Evolutionary conservation across 2,113 vertebrate species (phyloP).

Genomic region (Probosciger aterrimus): DNA sequence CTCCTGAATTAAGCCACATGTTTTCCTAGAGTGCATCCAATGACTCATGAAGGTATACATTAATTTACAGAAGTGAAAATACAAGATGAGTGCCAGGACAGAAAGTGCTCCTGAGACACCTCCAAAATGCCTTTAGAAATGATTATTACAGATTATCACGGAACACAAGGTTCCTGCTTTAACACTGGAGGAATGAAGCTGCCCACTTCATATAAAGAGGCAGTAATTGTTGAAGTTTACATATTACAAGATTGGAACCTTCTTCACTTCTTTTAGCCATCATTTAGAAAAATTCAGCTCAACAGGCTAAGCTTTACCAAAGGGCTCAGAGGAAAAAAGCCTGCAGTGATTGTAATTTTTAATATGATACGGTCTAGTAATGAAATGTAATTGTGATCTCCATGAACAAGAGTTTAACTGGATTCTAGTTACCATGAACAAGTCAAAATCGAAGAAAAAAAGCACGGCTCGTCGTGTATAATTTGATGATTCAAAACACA

Average conservation of each 20-base stretch:
- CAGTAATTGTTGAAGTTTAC: neutral
- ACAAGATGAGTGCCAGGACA: neutral
- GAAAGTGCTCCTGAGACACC: slow-evolving; percentile 27
- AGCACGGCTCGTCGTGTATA: neutral
- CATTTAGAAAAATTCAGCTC: neutral
- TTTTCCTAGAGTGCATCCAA: slow-evolving; percentile 15
- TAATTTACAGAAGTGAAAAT: slow-evolving; percentile 48
- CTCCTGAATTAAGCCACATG: slow-evolving; percentile 3
- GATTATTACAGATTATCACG: neutral
- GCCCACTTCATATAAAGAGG: neutral
- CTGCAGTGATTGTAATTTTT: neutral
- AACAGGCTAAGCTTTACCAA: neutral
- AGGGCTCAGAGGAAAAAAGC: neutral
- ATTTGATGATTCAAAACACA: neutral
- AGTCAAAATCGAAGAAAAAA: neutral
- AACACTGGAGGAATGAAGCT: neutral
- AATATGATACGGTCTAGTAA: neutral
- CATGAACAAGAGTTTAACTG: neutral
- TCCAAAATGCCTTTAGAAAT: slow-evolving; percentile 48
- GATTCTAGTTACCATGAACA: neutral
- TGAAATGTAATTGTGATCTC: neutral
- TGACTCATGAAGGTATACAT: slow-evolving; percentile 40
- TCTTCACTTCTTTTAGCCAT: neutral
- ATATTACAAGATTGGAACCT: neutral
- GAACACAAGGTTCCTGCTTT: slow-evolving; percentile 33